Base-by-base conservation (phyloP, 2,888 invertebrate species). In the Reticulitermes lucifugus region DNA sequence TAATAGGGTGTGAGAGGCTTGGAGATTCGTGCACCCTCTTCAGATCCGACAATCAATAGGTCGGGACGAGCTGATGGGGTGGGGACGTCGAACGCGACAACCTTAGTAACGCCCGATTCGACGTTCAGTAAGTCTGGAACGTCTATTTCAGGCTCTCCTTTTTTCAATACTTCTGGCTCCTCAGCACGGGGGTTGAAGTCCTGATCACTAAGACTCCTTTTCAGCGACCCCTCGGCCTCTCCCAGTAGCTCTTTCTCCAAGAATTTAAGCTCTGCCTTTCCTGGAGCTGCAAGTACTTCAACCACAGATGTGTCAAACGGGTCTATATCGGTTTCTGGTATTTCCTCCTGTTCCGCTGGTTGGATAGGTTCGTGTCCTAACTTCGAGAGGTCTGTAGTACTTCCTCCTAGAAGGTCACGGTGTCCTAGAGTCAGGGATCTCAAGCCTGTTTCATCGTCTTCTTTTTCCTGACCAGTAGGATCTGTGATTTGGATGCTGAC, bases 281-380 rank as follows among this genome's bases (percentile, higher is more conserved):
- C 96, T 0, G 96, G 96, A 84, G 95, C 94, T 77, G 95, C 93
- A 60, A 95, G 93, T 83, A 93, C 93, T 88, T 94, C 94, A 3
- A 96, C 94, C 59, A 94, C 93, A 0, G 97, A 96, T 0, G 97
- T 97, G 89, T 97, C 97, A 89, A 98, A 97, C 0, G 97, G 97
- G 91, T 97, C 97, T 25, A 88, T 87, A 86, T 93, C 93, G 18
- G 93, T 92, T 77, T 92, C 91, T 7, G 29, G 55, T 2, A 21
- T 7, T 41, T 93, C 90, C 43, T 91, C 90, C 79, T 89, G 89
- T 79, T 88, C 86, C 51, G 89, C 89, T 0, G 96, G 96, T 86
- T 93, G 92, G 83, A 96, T 93, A 0, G 96, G 96, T 46, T 93
- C 93, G 88, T 95, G 94, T 0, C 93, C 93, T 84, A 96, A 91